Base-by-base conservation (phyloP, 2,113 vertebrate genomes). In the Marmota monax region DNA sequence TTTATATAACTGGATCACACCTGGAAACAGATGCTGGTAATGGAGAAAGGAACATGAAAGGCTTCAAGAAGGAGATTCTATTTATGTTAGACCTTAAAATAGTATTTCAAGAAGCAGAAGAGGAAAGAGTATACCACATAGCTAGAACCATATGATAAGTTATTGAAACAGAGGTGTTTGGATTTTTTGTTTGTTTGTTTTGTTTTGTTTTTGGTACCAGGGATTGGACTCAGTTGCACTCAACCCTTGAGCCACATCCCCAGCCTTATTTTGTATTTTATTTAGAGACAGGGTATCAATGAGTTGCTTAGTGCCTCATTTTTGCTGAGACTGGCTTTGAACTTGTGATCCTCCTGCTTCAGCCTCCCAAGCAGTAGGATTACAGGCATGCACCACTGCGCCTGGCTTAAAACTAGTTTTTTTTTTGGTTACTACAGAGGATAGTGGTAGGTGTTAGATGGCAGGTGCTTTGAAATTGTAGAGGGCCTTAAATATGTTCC, bases 391-490 rank as follows among this genome's bases (percentile, higher is more conserved):
- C 4, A 13, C 51, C 51, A 53, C 51, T 14, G 13, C 4, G 51
- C 14, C 14, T 16, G 51, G 14, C 51, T 53, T 51, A 51, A 51
- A 51, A 51, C 48, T 10, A 51, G 83, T 10, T 69, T 25, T 20
- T 84, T 84, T 78, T 70, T 70, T 10, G 37, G 37, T n/a, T 73
- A 74, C 67, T 37, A 10, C 32, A 42, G 56, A 63, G 22, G 16
- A 39, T 96, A 25, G 39, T 4, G 78, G 45, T 88, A 23, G 73
- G 16, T 70, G 5, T 48, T 83, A 83, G 14, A 32, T 73, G 42
- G 67, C n/a, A 79, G 34, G 11, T 88, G 37, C 72, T 95, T 73
- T 91, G 91, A 91, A 94, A 84, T 95, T 91, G 65, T 78, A 37
- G 42, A n/a, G 42, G 23, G 17, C 56, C 29, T 91, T 86, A 84